Percentiles rank a stretch among this genome's conserved stretches.
phyloP scores from a whole-genome alignment of 2,797 vertebrate genomes.

The Orientallactaga sibirica region DNA sequence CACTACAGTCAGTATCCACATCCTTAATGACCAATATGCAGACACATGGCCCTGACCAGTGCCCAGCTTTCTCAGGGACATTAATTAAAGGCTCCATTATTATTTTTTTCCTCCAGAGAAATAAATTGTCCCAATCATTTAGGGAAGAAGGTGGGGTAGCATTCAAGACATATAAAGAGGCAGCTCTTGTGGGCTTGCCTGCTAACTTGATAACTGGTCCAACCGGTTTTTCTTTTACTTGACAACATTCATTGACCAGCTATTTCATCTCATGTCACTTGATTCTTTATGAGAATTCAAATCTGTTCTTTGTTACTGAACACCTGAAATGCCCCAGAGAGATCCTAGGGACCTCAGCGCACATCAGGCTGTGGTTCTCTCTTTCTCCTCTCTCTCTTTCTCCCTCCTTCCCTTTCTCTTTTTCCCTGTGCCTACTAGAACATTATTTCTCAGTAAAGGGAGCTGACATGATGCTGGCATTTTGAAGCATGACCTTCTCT shows the following conservation, averaged over 20 bases:
- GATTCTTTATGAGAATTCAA: slow-evolving; percentile 42
- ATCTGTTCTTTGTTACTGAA: slow-evolving; percentile 58
- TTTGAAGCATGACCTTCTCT: neutral
- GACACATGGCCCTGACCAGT: neutral
- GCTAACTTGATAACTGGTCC: slow-evolving; percentile 55
- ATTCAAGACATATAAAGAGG: neutral
- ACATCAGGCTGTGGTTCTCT: neutral
- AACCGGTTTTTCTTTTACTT: slow-evolving; percentile 47
- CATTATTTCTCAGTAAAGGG: neutral
- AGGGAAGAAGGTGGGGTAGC: neutral
- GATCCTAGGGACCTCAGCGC: neutral
- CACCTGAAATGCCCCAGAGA: neutral
- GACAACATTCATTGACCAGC: slow-evolving; percentile 39
- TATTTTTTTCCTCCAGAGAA: neutral
- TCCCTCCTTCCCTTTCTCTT: neutral
- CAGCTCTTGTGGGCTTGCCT: neutral
- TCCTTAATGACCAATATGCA: neutral
- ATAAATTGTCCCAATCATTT: neutral
- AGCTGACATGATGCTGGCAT: neutral
- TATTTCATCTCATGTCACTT: slow-evolving; percentile 36
- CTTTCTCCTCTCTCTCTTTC: neutral
- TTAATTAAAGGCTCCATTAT: neutral
- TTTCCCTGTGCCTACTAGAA: neutral
- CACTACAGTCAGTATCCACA: fast-evolving
- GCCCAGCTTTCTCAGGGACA: neutral